Conservation (phyloP, 2,797 vertebrate species). For the Glossophaga mutica region DNA sequence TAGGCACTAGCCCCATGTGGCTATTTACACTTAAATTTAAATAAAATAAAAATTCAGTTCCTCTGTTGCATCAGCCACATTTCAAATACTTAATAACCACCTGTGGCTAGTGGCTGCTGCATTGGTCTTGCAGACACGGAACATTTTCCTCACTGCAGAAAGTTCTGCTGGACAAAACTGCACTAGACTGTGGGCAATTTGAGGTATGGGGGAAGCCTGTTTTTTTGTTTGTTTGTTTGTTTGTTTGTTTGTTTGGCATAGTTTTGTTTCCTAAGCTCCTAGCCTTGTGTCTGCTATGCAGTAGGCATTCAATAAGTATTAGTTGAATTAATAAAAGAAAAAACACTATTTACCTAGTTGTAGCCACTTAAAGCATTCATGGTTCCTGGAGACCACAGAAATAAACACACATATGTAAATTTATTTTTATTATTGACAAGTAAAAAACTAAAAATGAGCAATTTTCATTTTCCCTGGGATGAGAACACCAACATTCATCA, state of each 20-base stretch:
- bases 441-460: not conserved
- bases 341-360: not conserved
- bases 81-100: not conserved
- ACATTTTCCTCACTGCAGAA: not conserved
- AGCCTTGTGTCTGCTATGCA: not conserved
- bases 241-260: not conserved
- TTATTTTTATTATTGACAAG: not conserved
- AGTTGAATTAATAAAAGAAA: conserved; percentile 11
- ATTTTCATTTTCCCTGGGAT: conserved; percentile 39
- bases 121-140: not conserved
- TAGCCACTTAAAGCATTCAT: not conserved
- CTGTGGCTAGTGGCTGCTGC: not conserved
- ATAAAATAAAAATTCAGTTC: not conserved
- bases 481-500: conserved; percentile 11
- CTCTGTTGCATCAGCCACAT: not conserved
- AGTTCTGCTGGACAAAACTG: not conserved
- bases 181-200: not conserved
- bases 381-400: not conserved
- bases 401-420: not conserved
- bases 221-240: not conserved
- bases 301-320: not conserved
- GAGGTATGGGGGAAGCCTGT: not conserved
- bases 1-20: not conserved
- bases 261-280: not conserved
- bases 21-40: not conserved